A percentile compares a stretch with the other conserved stretches of the same genome.
phyloP scores from a whole-genome alignment of 2,797 vertebrate species.

The Myiotriccus ornatus region DNA sequence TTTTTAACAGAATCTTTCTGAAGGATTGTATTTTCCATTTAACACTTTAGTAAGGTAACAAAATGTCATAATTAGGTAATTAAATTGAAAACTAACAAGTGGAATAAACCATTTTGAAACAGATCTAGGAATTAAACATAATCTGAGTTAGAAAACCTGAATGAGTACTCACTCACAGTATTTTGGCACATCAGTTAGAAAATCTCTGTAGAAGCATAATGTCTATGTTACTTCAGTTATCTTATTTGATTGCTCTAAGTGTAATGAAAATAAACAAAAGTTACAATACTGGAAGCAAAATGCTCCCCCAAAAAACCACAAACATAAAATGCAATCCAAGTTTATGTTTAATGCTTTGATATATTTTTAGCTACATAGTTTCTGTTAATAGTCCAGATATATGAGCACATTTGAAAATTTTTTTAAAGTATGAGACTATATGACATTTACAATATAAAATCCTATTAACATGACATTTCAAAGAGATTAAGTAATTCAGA shows the following conservation, averaged over 20 bases:
- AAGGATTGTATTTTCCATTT: neutral
- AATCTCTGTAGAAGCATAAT: neutral
- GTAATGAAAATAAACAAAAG: neutral
- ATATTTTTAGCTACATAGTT: neutral
- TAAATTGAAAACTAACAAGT: neutral
- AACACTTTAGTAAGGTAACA: neutral
- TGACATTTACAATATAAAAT: neutral
- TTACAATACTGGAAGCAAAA: neutral
- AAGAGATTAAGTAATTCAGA: neutral
- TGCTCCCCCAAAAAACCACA: neutral
- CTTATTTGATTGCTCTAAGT: neutral
- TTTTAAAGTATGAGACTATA: neutral
- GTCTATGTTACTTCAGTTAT: neutral
- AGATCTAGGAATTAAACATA: neutral
- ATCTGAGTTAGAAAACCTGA: neutral
- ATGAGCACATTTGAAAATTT: neutral
- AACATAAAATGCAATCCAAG: neutral
- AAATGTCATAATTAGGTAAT: neutral
- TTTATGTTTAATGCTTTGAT: neutral
- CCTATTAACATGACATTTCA: neutral
- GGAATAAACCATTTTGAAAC: neutral
- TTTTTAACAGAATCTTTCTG: neutral
- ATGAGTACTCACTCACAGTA: neutral
- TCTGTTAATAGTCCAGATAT: neutral
- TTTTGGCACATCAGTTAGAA: neutral